Evolutionary conservation across 2,797 vertebrate genomes (phyloP).

Genomic region (Potorous gilbertii): DNA sequence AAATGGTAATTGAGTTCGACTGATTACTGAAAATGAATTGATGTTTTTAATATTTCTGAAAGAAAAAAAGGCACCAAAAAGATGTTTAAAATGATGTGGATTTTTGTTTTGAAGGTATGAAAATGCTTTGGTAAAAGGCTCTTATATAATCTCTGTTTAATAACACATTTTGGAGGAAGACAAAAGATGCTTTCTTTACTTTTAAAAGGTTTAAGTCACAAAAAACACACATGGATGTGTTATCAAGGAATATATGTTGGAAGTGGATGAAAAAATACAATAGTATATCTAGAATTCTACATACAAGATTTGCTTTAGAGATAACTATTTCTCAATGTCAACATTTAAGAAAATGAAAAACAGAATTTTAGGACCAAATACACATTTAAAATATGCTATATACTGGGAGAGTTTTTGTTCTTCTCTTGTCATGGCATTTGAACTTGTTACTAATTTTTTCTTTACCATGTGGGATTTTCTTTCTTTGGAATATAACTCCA

Average conservation of each 20-base stretch:
- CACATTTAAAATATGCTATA: not conserved
- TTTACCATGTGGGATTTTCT: not conserved
- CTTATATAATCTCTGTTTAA: not conserved
- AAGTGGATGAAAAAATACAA: not conserved
- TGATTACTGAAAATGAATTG: not conserved
- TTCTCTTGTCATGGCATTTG: not conserved
- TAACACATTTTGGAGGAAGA: not conserved
- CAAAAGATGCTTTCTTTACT: not conserved
- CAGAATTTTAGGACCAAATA: not conserved
- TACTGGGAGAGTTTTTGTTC: not conserved
- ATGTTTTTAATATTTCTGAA: no score
- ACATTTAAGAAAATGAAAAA: not conserved
- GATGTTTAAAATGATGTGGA: no score
- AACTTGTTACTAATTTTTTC: not conserved
- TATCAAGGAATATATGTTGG: not conserved
- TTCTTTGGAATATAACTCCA: not conserved
- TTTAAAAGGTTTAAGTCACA: not conserved
- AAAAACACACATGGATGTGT: not conserved
- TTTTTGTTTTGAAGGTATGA: not conserved
- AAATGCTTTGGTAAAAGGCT: not conserved
- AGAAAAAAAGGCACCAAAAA: no score
- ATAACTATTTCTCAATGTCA: not conserved
- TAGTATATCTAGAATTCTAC: not conserved
- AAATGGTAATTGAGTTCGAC: slow-evolving; percentile 6
- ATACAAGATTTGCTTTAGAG: not conserved